Conservation (phyloP, 2,888 invertebrate genomes). For the Microctonus brassicae region DNA sequence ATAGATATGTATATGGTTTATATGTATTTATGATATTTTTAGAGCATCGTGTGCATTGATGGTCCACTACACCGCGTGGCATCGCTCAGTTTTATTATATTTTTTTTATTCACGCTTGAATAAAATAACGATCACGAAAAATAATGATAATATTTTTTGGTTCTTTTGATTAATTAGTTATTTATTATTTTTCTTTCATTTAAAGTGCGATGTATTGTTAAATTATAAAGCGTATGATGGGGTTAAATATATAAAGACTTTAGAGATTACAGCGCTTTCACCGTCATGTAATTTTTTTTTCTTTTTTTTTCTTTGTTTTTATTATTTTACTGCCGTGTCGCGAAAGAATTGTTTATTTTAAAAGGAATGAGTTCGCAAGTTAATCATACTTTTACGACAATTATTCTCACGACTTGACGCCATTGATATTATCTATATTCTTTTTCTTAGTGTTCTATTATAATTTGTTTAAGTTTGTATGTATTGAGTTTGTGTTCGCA, state of each 20-base stretch:
- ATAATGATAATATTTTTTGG: background rate
- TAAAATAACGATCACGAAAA: constrained; percentile 3
- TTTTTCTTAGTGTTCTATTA: background rate
- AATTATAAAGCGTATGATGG: background rate
- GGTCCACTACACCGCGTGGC: constrained; percentile 29
- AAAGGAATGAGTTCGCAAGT: constrained; percentile 23
- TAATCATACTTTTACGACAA: constrained; percentile 26
- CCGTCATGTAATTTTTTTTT: background rate
- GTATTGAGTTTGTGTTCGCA: background rate
- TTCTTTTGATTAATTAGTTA: background rate
- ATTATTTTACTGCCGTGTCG: background rate
- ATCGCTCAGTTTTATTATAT: constrained; percentile 6
- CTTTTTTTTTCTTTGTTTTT: background rate
- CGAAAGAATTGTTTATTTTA: constrained; percentile 10
- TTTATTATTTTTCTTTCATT: background rate
- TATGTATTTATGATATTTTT: constrained; percentile 35
- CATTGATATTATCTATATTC: constrained; percentile 9
- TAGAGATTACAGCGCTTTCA: background rate
- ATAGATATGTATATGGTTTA: constrained; percentile 16
- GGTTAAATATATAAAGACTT: background rate
- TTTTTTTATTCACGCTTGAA: constrained; percentile 23
- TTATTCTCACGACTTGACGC: constrained; percentile 29
- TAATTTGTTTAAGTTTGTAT: background rate
- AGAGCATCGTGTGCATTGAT: constrained; percentile 38
- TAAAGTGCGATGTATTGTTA: background rate